These are phyloP conservation scores for Tipula vernalis DNA, from an alignment of 2,888 invertebrate genomes.

Conservation along the genomic window DNA sequence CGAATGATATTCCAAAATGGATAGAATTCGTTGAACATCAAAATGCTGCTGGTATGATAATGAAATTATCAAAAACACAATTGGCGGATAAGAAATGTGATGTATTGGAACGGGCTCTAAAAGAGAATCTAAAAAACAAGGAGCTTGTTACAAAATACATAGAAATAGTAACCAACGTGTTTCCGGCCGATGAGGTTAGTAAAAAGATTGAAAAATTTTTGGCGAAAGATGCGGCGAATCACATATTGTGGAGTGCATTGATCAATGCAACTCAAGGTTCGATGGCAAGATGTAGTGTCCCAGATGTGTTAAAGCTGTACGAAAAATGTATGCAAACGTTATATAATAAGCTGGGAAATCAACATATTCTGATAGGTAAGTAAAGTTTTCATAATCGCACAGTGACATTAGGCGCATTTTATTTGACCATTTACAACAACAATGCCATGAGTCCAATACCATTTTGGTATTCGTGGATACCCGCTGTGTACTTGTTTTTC, in stretches of 20 bases:
- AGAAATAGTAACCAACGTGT: slow-evolving; percentile 34
- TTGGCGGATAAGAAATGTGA: slow-evolving; percentile 44
- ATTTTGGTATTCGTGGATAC: too few relatives aligned
- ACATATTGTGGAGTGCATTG: slow-evolving; percentile 29
- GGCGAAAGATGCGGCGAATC: slow-evolving; percentile 35
- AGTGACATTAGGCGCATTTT: too few relatives aligned
- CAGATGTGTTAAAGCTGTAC: slow-evolving; percentile 45
- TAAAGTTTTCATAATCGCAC: not conserved
- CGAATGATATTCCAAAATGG: slow-evolving; percentile 44
- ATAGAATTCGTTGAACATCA: slow-evolving; percentile 46
- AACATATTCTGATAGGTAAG: slow-evolving; percentile 19
- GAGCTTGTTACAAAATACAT: slow-evolving; percentile 36
- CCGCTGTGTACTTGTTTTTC: too few relatives aligned
- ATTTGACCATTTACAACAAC: too few relatives aligned
- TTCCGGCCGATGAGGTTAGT: slow-evolving; percentile 46
- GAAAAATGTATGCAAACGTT: slow-evolving; percentile 34
- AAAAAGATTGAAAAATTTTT: slow-evolving; percentile 36
- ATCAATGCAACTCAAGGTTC: slow-evolving; percentile 37
- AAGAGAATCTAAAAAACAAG: slow-evolving; percentile 41
- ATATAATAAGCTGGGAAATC: slow-evolving; percentile 23
- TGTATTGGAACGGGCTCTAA: slow-evolving; percentile 47
- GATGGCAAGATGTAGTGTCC: slow-evolving; percentile 48
- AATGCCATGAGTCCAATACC: too few relatives aligned
- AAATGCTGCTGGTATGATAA: slow-evolving; percentile 27
- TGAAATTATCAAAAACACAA: slow-evolving; percentile 26